These are phyloP conservation scores for Hypotaenidia philippensis DNA, from an alignment of 2,797 vertebrate species.

Conservation along the genomic window DNA sequence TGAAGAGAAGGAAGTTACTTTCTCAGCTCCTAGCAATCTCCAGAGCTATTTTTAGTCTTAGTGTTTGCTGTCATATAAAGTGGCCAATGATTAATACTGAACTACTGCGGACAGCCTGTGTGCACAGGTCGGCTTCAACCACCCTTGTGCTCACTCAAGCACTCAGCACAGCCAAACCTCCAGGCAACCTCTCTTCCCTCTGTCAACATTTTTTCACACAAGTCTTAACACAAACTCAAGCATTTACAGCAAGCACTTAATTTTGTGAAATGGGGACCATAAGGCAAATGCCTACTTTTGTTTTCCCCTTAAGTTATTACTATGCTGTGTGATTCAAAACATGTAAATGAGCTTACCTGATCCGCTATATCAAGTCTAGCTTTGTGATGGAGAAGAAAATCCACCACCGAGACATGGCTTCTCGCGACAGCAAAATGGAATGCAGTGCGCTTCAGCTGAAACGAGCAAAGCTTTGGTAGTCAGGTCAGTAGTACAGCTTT, in stretches of 20 bases:
- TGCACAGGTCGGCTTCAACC: neutral
- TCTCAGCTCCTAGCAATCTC: neutral
- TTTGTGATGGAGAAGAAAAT: constrained; percentile 88
- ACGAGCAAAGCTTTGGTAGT: constrained; percentile 14
- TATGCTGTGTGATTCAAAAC: neutral
- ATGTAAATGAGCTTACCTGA: constrained; percentile 80
- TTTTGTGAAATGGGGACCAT: fast-evolving
- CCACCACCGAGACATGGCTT: constrained; percentile 82
- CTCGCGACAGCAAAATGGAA: constrained; percentile 91
- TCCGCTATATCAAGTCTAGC: constrained; percentile 89
- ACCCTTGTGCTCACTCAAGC: neutral
- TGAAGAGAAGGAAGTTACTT: neutral
- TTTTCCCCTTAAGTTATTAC: neutral
- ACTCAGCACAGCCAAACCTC: neutral
- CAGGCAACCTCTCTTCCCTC: neutral
- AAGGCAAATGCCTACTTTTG: neutral
- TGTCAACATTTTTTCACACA: neutral
- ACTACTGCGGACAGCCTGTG: neutral
- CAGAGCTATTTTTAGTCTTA: neutral
- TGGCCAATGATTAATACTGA: neutral
- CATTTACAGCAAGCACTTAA: neutral
- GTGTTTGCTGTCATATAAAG: neutral
- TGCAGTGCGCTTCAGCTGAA: constrained; percentile 87
- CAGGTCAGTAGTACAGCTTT: neutral
- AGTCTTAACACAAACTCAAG: neutral